Base-by-base conservation (phyloP, 2,797 vertebrate species). In the Argya squamiceps region DNA sequence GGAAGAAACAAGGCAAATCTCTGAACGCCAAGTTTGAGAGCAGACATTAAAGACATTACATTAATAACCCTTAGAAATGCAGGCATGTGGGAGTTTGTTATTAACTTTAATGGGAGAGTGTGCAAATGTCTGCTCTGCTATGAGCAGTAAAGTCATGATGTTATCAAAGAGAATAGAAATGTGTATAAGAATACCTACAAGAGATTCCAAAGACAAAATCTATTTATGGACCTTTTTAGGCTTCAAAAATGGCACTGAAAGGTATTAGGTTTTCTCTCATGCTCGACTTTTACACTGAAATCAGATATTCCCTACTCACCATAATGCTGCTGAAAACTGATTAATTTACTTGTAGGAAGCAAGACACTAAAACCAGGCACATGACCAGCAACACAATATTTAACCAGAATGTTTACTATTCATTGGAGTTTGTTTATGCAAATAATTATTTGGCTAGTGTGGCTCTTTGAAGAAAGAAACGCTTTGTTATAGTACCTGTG, bases 351-450 rank as follows among this genome's bases (percentile, higher is more conserved):
- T 53, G 37, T 29, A 62, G 73, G 34, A 88, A 55, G 36, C 24
- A 71, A 81, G 69, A 44, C 46, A 34, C 43, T 69, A 58, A 83
- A 92, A 88, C 6, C 62, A 85, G 83, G 29, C 50, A 44, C 50
- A 44, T 46, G 55, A 89, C 8, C 55, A 81, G 43, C 58, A 88
- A 39, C 2, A 23, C 26, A 86, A 43, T 93, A 75, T 92, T 94
- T 92, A 94, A 73, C 55, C 6, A 4, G 64, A 84, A 53, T 52
- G 39, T 93, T 97, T 94, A 91, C 88, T 71, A 21, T 78, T 56
- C 64, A 2, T 5, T 58, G n/a, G n/a, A 93, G 69, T 94, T 94
- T 96, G 83, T 7, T 94, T 95, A 90, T 91, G 73, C 58, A 88
- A 84, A 91, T 88, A 81, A 55, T 82, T 91, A 22, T 88, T 91